phyloP scores from a whole-genome alignment of 2,888 invertebrate genomes.

The Phortica okadai region DNA sequence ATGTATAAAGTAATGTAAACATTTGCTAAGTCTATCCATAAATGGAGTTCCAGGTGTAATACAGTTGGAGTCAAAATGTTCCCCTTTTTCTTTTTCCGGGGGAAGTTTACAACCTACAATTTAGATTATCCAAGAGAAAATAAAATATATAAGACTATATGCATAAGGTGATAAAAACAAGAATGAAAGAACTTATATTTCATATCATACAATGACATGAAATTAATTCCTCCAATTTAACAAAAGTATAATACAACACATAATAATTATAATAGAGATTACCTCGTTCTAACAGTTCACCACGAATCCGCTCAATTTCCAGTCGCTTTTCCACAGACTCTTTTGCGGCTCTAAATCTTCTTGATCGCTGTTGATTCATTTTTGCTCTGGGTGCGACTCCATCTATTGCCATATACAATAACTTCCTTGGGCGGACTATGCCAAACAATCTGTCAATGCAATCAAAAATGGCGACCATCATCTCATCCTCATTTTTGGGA shows the following conservation, averaged over 20 bases:
- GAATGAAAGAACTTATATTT: neutral
- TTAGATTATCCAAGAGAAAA: neutral
- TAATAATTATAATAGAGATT: constrained; percentile 17
- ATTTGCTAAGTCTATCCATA: constrained; percentile 91
- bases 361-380: constrained; percentile 99
- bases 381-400: constrained; percentile 99
- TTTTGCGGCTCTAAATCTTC: constrained; percentile 97
- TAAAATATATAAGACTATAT: neutral
- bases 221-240: neutral
- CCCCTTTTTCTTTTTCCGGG: constrained; percentile 91
- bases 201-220: neutral
- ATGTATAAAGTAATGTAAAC: constrained; percentile 80
- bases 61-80: constrained; percentile 99
- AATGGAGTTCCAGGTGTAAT: constrained; percentile 99
- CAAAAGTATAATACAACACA: neutral
- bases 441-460: constrained; percentile 96
- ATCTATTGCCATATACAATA: constrained; percentile 99
- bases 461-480: constrained; percentile 99
- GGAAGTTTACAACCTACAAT: constrained; percentile 82
- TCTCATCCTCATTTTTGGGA: constrained; percentile 99
- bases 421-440: constrained; percentile 93
- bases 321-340: constrained; percentile 92
- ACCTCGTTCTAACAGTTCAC: constrained; percentile 83
- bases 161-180: neutral
- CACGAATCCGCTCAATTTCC: constrained; percentile 88